Evolutionary conservation across 2,888 invertebrate species (phyloP).

Genomic region (Operophtera brumata): DNA sequence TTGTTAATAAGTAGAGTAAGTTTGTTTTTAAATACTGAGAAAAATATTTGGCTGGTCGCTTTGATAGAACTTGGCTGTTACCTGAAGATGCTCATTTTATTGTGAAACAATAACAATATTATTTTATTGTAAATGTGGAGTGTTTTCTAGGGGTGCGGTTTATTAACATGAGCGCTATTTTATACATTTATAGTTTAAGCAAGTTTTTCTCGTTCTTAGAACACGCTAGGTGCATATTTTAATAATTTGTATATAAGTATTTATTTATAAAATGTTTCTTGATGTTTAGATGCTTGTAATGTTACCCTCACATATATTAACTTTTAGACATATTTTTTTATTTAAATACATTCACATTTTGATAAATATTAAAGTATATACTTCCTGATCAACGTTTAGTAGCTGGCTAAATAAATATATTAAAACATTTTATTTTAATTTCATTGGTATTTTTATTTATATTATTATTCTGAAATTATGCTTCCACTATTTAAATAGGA

Average conservation of each 20-base stretch:
- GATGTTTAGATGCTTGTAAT: constrained; percentile 26
- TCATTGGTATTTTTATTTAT: not conserved
- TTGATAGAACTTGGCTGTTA: constrained; percentile 71
- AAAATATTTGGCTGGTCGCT: constrained; percentile 76
- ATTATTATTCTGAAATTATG: constrained; percentile 13
- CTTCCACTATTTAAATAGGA: constrained; percentile 14
- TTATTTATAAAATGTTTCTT: constrained; percentile 24
- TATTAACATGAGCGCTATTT: constrained; percentile 26
- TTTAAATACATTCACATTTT: not conserved
- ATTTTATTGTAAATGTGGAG: constrained; percentile 20
- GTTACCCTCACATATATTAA: constrained; percentile 5
- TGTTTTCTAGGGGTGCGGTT: constrained; percentile 22
- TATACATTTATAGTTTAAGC: constrained; percentile 16
- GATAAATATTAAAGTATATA: not conserved
- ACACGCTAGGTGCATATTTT: constrained; percentile 23
- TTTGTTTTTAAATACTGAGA: constrained; percentile 41
- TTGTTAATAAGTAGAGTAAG: constrained; percentile 54
- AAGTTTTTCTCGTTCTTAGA: constrained; percentile 22
- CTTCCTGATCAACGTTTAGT: not conserved
- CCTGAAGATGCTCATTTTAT: constrained; percentile 57
- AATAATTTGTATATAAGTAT: constrained; percentile 29
- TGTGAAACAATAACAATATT: constrained; percentile 46
- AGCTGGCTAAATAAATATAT: not conserved
- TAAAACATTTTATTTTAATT: not conserved
- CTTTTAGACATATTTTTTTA: not conserved